phyloP scores from a whole-genome alignment of 2,797 vertebrate genomes.

The Dryobates pubescens region DNA sequence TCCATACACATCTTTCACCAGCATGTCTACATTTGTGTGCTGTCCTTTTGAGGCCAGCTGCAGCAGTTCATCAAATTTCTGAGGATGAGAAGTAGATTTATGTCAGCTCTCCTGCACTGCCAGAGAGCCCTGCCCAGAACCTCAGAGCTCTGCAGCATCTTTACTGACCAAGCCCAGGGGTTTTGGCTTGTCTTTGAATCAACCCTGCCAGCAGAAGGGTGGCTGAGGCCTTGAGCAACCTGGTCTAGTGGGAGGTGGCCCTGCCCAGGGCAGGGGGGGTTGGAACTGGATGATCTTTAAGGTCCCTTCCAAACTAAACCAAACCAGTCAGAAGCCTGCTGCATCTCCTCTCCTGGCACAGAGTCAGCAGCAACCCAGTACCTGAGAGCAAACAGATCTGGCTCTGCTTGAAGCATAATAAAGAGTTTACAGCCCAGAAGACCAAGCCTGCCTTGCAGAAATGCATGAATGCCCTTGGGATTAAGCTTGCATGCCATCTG shows the following conservation, averaged over 20 bases:
- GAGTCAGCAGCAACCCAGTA: not conserved
- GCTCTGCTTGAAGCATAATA: not conserved
- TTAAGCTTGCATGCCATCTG: not conserved
- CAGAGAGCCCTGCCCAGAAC: not conserved
- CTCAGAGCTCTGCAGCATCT: not conserved
- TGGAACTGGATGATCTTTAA: too few species aligned
- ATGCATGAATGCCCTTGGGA: not conserved
- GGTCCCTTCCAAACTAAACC: not conserved
- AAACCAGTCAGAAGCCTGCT: not conserved
- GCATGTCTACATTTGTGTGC: conserved; percentile 95
- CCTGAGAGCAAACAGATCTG: not conserved
- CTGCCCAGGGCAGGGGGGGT: too few species aligned
- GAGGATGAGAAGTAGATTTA: conserved; percentile 14
- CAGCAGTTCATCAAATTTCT: conserved; percentile 97
- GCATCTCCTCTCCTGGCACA: not conserved
- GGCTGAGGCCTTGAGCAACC: too few species aligned
- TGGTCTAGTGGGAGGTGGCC: too few species aligned
- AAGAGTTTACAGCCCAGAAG: not conserved
- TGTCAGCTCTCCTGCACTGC: not conserved
- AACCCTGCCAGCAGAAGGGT: not conserved
- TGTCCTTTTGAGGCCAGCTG: conserved; percentile 94
- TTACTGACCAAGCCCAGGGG: not conserved
- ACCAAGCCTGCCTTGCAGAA: not conserved
- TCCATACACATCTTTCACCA: conserved; percentile 97
- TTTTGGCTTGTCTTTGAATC: not conserved